Base-by-base conservation (phyloP, 2,888 invertebrate genomes). In the Agapetus fuscipes region DNA sequence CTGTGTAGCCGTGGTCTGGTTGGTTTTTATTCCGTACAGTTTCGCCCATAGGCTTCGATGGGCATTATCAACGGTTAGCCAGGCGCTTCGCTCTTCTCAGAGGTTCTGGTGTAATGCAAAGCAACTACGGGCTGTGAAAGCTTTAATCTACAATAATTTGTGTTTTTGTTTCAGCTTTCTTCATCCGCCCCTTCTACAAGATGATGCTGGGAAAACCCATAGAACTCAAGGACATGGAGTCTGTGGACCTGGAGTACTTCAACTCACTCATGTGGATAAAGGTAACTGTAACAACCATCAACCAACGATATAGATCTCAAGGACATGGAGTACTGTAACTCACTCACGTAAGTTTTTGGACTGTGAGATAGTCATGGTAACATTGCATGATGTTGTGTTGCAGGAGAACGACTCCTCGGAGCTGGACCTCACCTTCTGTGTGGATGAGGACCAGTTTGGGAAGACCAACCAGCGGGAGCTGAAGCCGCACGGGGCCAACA, bases 181-280 rank as follows among this genome's bases (percentile, higher is more conserved):
- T 98, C 71, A 97, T 98, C 68, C 84, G 97, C 58, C 97, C 98
- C 39, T 97, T 98, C 69, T 98, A 98, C 71, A 98, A 98, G 71
- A 97, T 98, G 97, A 96, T 98, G 96, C 67, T 98, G 53, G 83
- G 83, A 48, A 96, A 96, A 69, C 66, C 80, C 33, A 97, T 97
- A 48, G 89, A 89, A 54, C 68, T 98, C 32, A 85, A 87, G 57
- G 97, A 98, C 62, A 97, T 98, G 97, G 97, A 98, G 69, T 90
- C 94, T 3, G 97, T 98, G 10, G 98, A 98, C 63, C 85, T 93
- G 2, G 97, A 97, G 65, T 98, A 98, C 64, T 95, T 94, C 64
- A 97, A 97, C 66, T 97, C 97, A 1, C 71, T 98, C 39, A 76
- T 94, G 57, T 95, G 91, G 88, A 93, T 94, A 45, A 82, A 80